Evolutionary conservation across 2,888 invertebrate species (phyloP).

Genomic region (Agriotes lineatus): DNA sequence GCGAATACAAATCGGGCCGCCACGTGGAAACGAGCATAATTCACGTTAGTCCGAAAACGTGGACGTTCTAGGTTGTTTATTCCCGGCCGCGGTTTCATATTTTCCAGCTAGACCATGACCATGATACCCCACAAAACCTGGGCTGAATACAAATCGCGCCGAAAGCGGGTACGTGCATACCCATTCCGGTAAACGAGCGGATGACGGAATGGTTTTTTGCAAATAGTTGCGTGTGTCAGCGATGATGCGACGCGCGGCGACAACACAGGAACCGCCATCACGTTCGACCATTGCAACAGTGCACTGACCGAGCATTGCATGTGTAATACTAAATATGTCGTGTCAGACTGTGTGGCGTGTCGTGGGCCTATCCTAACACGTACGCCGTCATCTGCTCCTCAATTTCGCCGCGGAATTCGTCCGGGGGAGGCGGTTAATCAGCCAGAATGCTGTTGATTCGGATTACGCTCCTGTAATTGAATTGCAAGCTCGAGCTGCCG

Average conservation of each 20-base stretch:
- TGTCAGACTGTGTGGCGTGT: slow-evolving; percentile 41
- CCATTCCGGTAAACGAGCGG: slow-evolving; percentile 28
- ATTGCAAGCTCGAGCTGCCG: no score
- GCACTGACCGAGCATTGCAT: slow-evolving; percentile 47
- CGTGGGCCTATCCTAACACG: slow-evolving; percentile 32
- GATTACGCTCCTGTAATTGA: no score
- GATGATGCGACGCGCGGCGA: slow-evolving; percentile 43
- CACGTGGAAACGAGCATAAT: slow-evolving; percentile 1
- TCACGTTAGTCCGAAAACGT: slow-evolving; percentile 14
- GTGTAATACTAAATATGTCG: slow-evolving; percentile 44
- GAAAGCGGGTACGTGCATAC: not conserved
- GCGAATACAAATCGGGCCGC: not conserved
- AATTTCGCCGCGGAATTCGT: no score
- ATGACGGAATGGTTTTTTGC: slow-evolving; percentile 40
- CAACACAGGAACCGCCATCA: slow-evolving; percentile 47
- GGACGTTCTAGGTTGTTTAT: slow-evolving; percentile 15
- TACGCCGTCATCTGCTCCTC: no score
- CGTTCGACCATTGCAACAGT: slow-evolving; percentile 47
- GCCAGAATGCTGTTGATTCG: no score
- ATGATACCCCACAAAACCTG: slow-evolving; percentile 28
- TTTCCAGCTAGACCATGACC: slow-evolving; percentile 11
- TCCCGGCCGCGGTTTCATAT: slow-evolving; percentile 3
- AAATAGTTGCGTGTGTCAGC: slow-evolving; percentile 43
- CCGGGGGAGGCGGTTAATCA: no score
- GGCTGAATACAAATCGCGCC: slow-evolving; percentile 8